Evolutionary conservation across 92 coral and sea anemone species (phyloP), one percentile per base, ranked within the genome.

Genomic region (Palythoa grandiflora): DNA sequence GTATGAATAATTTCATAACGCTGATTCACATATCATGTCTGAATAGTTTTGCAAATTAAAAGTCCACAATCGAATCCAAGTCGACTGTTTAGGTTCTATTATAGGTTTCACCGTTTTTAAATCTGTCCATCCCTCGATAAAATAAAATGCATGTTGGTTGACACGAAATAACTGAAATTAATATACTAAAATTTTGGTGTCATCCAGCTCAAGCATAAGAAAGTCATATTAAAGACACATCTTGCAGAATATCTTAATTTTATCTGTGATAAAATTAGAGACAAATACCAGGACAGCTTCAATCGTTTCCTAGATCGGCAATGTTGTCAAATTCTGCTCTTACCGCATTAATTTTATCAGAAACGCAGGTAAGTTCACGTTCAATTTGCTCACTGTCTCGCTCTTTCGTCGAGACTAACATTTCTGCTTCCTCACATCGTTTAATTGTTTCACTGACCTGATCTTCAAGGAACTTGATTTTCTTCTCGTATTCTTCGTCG

Each of bases 401-500:
- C 19, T 90, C 77, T 40, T 28, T 83, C 72, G 73, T 86, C 13
- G 37, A 44, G 14, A 72, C 90, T 16, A 70, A n/a, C 61, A 84
- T 19, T 20, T 90, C 92, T 71, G 47, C 8, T 3, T 70, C 63
- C 59, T 90, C 92, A 48, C 57, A 73, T 4, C 54, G 44, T 38
- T 80, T 53, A 53, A 73, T 14, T 1, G 73, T n/a, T 59, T 90
- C 87, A 2, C 68, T 79, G 51, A 86, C 20, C 60, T 79, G 83
- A 50, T 71, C 15, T 81, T 90, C 89, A 9, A 90, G 73, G 14
- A 90, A 90, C 2, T 65, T 72, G 20, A 80, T 78, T 68, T 90
- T 86, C 35, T 72, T 90, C 36, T 86, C 89, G 48, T 80, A 48
- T 3, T 15, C 55, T 44, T 86, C 89, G 19, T 90, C 90, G 17